phyloP scores from a whole-genome alignment of 2,888 invertebrate species.

The Orchesellides sinensis region DNA sequence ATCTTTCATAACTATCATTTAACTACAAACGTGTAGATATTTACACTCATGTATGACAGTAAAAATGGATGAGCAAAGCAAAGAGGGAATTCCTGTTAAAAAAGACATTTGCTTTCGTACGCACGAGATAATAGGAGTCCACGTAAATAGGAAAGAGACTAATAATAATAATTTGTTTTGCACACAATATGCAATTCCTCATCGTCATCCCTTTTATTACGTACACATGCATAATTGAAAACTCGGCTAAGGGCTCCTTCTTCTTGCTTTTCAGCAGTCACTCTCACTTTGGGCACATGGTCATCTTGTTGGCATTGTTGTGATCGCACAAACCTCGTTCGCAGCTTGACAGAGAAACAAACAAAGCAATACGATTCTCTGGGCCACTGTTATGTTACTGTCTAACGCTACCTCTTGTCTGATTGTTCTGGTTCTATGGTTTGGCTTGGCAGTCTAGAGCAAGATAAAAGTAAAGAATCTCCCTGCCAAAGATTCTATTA shows the following conservation, averaged over 20 bases:
- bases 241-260: constrained; percentile 15
- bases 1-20: no score
- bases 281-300: constrained; percentile 47
- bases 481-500: no score
- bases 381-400: not conserved
- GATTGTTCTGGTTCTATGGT: not conserved
- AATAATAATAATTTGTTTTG: constrained; percentile 24
- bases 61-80: no score
- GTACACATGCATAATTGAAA: constrained; percentile 3
- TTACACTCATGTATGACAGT: no score
- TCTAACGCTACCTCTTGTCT: no score
- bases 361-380: not conserved
- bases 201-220: no score
- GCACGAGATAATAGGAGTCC: no score
- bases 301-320: constrained; percentile 46
- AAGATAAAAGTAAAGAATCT: no score
- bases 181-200: constrained; percentile 4
- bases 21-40: no score
- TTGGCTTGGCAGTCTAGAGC: no score
- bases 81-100: not conserved
- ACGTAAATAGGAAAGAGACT: no score
- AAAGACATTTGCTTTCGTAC: not conserved
- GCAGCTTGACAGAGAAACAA: not conserved
- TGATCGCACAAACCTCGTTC: constrained; percentile 9
- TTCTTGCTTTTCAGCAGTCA: not conserved